Evolutionary conservation across 2,113 vertebrate genomes (phyloP).

Genomic region (Cercopithecus mona): DNA sequence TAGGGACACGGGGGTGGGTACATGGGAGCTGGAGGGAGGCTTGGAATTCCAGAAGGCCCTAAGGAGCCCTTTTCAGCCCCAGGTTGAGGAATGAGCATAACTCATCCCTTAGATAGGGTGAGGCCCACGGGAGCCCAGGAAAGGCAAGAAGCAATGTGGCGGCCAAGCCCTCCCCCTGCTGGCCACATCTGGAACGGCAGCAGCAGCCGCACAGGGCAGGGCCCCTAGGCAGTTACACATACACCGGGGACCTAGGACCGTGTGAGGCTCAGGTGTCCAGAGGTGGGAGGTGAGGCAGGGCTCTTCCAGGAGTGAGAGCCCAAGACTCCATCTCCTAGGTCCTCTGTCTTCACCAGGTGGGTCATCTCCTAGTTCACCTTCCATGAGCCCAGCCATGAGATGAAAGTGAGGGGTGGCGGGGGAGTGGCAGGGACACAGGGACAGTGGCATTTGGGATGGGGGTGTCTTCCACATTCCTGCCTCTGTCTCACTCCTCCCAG

Average conservation of each 20-base stretch:
- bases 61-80: background rate
- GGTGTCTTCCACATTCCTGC: background rate
- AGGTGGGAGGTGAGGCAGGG: accelerated
- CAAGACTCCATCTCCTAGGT: background rate
- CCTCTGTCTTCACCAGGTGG: background rate
- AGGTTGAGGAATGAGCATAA: background rate
- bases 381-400: background rate
- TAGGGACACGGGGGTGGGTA: background rate
- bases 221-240: background rate
- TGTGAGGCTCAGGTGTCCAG: background rate
- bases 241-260: background rate
- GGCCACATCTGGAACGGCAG: constrained; percentile 61
- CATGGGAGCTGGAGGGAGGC: background rate
- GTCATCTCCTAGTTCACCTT: background rate
- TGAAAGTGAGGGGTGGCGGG: background rate
- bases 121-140: background rate
- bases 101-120: background rate
- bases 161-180: constrained; percentile 79
- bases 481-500: background rate
- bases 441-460: no score
- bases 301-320: background rate
- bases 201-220: background rate
- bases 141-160: constrained; percentile 48
- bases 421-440: background rate
- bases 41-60: background rate